Evolutionary conservation across 2,888 invertebrate species (phyloP).

Genomic region (Philereme vetulata): DNA sequence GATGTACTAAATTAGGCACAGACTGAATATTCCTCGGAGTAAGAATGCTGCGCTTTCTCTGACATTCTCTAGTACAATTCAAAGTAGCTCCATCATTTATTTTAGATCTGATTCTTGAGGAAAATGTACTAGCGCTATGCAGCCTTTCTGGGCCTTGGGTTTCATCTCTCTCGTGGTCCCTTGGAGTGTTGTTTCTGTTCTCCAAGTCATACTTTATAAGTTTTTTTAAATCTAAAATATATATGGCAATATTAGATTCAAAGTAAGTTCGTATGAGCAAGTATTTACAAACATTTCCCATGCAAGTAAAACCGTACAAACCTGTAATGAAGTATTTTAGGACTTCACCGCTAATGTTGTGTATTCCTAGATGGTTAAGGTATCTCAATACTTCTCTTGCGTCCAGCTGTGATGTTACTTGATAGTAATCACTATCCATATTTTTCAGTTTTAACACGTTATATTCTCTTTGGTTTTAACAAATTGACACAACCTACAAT

Average conservation of each 20-base stretch:
- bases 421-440: conserved; percentile 60
- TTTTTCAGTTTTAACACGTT: too few relatives aligned
- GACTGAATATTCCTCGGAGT: conserved; percentile 57
- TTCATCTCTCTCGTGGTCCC: conserved; percentile 48
- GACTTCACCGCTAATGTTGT: conserved; percentile 89
- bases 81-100: conserved; percentile 44
- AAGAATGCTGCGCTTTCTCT: conserved; percentile 33
- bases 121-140: conserved; percentile 77
- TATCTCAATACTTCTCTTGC: conserved; percentile 89
- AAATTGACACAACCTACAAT: not conserved
- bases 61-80: conserved; percentile 61
- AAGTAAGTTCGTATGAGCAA: too few relatives aligned
- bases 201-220: conserved; percentile 85
- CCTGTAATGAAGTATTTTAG: conserved; percentile 92
- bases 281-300: not conserved
- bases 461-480: too few relatives aligned
- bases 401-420: conserved; percentile 81
- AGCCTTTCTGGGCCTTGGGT: conserved; percentile 67
- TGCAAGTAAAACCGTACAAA: conserved; percentile 47
- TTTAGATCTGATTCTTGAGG: conserved; percentile 69
- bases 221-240: conserved; percentile 85
- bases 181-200: conserved; percentile 55
- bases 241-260: too few relatives aligned
- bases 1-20: conserved; percentile 60
- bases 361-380: conserved; percentile 90